Percentiles rank a stretch among this genome's conserved stretches.
Conservation (phyloP, 2,113 vertebrate species). For the Artemisiospiza belli region DNA sequence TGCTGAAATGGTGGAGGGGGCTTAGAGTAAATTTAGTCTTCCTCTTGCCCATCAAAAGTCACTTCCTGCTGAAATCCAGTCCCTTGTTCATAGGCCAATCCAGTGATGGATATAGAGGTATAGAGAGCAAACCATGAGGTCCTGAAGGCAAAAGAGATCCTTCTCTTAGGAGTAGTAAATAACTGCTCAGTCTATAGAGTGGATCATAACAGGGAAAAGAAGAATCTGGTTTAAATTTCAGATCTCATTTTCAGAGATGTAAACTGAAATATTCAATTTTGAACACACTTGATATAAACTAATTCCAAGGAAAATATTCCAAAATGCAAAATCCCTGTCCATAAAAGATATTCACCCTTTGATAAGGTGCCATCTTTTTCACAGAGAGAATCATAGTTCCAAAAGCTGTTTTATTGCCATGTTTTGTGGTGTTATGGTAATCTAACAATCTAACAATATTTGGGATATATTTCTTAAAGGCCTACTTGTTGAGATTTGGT, state of each 20-base stretch:
- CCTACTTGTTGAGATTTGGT: neutral
- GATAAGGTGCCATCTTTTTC: neutral
- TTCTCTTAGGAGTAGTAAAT: neutral
- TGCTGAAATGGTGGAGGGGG: neutral
- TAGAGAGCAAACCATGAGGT: neutral
- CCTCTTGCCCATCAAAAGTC: neutral
- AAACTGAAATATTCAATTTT: neutral
- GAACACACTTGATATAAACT: neutral
- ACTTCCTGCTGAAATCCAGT: neutral
- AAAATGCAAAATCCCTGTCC: neutral
- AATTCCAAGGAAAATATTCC: neutral
- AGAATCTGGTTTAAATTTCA: neutral
- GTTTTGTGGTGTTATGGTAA: neutral
- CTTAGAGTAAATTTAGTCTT: neutral
- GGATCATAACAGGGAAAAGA: neutral
- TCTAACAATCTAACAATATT: neutral
- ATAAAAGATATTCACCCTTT: neutral
- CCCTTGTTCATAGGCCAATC: neutral
- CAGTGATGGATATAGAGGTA: neutral
- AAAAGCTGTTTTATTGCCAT: neutral
- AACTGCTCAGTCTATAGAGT: neutral
- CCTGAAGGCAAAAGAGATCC: neutral
- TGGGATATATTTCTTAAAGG: neutral
- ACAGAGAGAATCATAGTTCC: neutral
- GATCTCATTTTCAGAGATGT: neutral